Evolutionary conservation across 1,140 invertebrate species (phyloP).

Genomic region (Lasaia peninsularis): DNA sequence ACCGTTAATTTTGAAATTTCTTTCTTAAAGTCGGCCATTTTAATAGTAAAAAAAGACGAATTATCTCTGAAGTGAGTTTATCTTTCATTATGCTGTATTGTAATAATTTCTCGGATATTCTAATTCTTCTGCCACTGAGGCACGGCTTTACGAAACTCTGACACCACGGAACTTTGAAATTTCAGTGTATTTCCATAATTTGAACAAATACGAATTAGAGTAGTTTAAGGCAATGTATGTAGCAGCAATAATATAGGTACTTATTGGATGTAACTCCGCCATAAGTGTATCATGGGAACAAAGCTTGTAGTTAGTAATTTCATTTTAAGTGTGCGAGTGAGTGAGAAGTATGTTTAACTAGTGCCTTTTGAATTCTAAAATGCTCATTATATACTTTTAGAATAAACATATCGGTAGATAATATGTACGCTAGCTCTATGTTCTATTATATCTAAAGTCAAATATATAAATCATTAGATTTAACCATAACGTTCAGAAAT

Average conservation of each 20-base stretch:
- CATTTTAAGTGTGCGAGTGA: constrained; percentile 29
- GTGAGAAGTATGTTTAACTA: constrained; percentile 31
- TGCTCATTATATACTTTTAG: constrained; percentile 54
- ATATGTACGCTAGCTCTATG: constrained; percentile 4
- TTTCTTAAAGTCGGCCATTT: too few species aligned
- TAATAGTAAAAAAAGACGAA: too few species aligned
- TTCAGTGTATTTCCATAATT: constrained; percentile 39
- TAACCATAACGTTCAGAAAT: too few species aligned
- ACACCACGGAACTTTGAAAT: constrained; percentile 51
- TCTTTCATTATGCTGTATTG: too few species aligned
- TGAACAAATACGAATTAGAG: constrained; percentile 58
- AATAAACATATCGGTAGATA: constrained; percentile 50
- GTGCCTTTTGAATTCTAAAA: constrained; percentile 49
- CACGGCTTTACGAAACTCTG: constrained; percentile 73
- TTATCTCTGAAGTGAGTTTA: too few species aligned
- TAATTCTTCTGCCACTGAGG: constrained; percentile 27
- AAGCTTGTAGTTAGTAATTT: constrained; percentile 52
- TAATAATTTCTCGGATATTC: neutral
- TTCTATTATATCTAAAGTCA: neutral
- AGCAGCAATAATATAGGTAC: constrained; percentile 34
- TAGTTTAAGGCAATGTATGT: constrained; percentile 28
- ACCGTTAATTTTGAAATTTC: too few species aligned
- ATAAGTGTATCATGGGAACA: constrained; percentile 65
- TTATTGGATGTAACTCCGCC: constrained; percentile 60
- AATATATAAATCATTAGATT: neutral